phyloP scores from a whole-genome alignment of 2,888 invertebrate genomes.

The Caenorhabditis sp. region DNA sequence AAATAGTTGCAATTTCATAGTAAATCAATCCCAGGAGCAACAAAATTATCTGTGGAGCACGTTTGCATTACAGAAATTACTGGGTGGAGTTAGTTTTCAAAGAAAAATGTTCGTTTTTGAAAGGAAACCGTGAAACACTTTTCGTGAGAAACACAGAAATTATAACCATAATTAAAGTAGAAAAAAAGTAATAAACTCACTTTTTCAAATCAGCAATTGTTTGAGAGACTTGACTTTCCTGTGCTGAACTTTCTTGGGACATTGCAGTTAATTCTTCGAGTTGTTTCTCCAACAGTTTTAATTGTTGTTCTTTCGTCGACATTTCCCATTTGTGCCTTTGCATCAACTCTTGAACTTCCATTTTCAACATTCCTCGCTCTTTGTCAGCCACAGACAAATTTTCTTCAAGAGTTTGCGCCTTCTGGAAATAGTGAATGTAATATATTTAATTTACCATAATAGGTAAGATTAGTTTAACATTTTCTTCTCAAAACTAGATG shows the following conservation, averaged over 20 bases:
- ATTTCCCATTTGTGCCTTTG: conserved; percentile 49
- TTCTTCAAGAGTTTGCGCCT: conserved; percentile 77
- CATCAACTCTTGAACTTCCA: conserved; percentile 55
- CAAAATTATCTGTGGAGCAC: too few relatives aligned
- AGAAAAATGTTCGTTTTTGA: background rate
- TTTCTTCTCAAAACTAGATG: too few relatives aligned
- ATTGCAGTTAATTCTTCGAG: conserved; percentile 32
- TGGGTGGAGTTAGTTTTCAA: too few relatives aligned
- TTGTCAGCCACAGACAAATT: conserved; percentile 91
- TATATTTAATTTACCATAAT: too few relatives aligned
- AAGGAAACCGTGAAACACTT: background rate
- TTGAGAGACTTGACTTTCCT: conserved; percentile 22
- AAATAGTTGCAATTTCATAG: too few relatives aligned
- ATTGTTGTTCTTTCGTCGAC: conserved; percentile 27
- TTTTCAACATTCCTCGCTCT: conserved; percentile 85
- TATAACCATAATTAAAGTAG: background rate
- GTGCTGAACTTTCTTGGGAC: conserved; percentile 71
- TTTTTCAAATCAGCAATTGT: conserved; percentile 29
- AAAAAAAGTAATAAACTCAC: too few relatives aligned
- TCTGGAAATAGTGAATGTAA: conserved; percentile 8
- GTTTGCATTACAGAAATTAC: too few relatives aligned
- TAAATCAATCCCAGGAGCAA: too few relatives aligned
- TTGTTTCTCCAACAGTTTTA: conserved; percentile 28
- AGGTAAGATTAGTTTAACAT: too few relatives aligned
- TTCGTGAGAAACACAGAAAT: background rate